Base-by-base conservation (phyloP, 2,888 invertebrate species). In the Altica lythri region DNA sequence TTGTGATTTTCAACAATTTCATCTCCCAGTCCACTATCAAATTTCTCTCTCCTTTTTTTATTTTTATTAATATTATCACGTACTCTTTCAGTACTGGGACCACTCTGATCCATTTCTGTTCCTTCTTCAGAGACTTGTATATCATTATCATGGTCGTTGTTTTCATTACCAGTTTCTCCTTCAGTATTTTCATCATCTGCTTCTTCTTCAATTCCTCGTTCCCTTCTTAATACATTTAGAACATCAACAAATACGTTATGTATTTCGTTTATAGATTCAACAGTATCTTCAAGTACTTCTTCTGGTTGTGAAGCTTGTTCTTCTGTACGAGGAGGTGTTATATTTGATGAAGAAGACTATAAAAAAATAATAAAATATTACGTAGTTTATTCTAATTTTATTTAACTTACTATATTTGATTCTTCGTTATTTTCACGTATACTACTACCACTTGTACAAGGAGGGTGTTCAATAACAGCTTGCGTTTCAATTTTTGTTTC, bases 1-100 rank as follows among this genome's bases (percentile, higher is more conserved):
- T 56, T 53, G 47, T 63, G 63, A 46, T 64, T 59, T 47, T 61
- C 63, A 32, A 62, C 62, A 44, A 64, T 74, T 68, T 75, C 74
- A 34, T 84, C 84, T 0, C 82, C 83, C 46, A 85, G 78, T 1
- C 84, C 85, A 58, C 83, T 84, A 68, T 86, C 85, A 37, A 83
- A 73, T 72, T 85, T 86, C 69, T 83, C 82, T 8, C 83, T 71
- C 62, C 77, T 68, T 47, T 47, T 66, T 37, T 57, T 63, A 46
- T 43, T 66, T 43, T 57, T 63, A 10, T 34, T 49, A 27, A 27
- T 53, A n/a, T 22, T 37, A 6, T 42, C 32, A 6, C 17, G 16
- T 2, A 30, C n/a, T 10, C 30, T 48, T 10, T 29, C 29, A 1
- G 44, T 38, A 25, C 56, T 52, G 2, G 59, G 54, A 6, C 54